These are phyloP conservation scores for Patella caerulea DNA, from an alignment of 2,888 invertebrate genomes.

Conservation along the genomic window DNA sequence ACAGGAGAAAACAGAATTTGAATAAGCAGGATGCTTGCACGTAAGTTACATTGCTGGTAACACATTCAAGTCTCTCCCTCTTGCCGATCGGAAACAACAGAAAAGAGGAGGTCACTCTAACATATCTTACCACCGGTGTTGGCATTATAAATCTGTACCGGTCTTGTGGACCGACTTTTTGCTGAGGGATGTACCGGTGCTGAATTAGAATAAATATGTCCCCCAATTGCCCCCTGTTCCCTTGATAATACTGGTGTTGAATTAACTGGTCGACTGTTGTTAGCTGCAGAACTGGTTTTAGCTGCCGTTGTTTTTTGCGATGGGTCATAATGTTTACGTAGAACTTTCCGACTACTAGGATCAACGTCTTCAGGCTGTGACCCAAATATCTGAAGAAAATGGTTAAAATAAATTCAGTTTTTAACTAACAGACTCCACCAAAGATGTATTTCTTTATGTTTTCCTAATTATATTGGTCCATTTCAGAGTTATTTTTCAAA, in stretches of 20 bases:
- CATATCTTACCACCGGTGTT: constrained; percentile 47
- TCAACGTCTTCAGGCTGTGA: constrained; percentile 62
- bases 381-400: constrained; percentile 59
- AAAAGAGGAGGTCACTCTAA: too few relatives aligned
- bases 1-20: too few relatives aligned
- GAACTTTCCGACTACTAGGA: constrained; percentile 21
- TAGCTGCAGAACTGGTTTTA: constrained; percentile 22
- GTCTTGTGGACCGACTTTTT: constrained; percentile 40
- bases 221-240: constrained; percentile 16
- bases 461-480: too few relatives aligned
- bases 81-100: too few relatives aligned
- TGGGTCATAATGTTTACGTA: constrained; percentile 1
- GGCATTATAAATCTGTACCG: constrained; percentile 55
- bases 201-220: constrained; percentile 49
- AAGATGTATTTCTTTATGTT: too few relatives aligned
- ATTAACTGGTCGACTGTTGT: constrained; percentile 22
- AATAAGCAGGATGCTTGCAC: too few relatives aligned
- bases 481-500: too few relatives aligned
- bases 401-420: not conserved
- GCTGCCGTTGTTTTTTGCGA: not conserved
- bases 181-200: constrained; percentile 46
- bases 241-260: constrained; percentile 22
- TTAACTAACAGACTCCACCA: too few relatives aligned
- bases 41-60: too few relatives aligned
- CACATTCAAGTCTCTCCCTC: too few relatives aligned